phyloP scores from a whole-genome alignment of 2,113 vertebrate species.

The Pyrgilauda ruficollis region DNA sequence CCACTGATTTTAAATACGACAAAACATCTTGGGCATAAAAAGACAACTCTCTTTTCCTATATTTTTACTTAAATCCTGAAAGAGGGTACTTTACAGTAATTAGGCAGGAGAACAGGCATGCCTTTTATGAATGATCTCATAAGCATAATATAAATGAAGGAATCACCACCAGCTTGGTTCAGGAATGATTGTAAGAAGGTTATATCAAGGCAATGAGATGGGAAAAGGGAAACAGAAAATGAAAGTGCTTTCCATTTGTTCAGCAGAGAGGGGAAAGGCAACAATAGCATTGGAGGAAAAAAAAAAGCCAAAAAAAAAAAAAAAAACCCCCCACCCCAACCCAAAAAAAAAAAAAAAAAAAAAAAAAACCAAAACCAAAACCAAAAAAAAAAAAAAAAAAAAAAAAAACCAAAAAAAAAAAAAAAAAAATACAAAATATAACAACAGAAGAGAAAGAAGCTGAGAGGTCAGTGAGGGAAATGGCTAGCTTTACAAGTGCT shows the following conservation, averaged over 20 bases:
- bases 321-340: too few species aligned
- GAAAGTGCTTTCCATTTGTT: background rate
- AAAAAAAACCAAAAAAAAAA: background rate
- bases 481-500: accelerated
- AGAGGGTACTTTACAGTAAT: background rate
- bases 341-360: background rate
- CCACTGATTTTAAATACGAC: background rate
- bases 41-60: background rate
- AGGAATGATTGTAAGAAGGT: background rate
- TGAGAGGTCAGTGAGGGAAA: background rate
- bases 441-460: background rate
- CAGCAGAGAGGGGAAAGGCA: background rate
- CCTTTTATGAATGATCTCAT: background rate
- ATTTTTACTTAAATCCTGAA: background rate
- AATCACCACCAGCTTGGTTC: background rate
- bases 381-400: background rate
- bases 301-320: background rate
- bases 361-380: background rate
- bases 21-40: background rate
- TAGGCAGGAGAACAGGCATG: background rate
- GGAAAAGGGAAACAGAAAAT: background rate
- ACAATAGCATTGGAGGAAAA: background rate
- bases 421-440: too few species aligned
- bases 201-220: background rate
- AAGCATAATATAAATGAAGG: background rate